Percentiles rank a stretch among this genome's conserved stretches.
Conservation (phyloP, 2,113 vertebrate species). For the Taxidea taxus region DNA sequence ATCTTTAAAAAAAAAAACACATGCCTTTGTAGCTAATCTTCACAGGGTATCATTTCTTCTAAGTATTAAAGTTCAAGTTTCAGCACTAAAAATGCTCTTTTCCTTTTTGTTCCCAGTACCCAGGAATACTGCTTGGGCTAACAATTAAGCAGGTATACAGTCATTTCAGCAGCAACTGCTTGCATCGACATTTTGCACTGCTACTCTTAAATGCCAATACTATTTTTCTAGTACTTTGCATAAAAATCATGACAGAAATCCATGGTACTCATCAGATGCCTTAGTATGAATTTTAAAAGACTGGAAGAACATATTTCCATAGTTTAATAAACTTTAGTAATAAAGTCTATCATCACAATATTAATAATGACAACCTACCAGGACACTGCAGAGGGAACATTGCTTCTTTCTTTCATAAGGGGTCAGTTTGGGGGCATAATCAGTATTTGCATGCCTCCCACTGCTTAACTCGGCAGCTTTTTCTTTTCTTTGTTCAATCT, state of each 20-base stretch:
- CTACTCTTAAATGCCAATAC: background rate
- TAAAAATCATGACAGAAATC: background rate
- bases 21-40: background rate
- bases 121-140: background rate
- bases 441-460: constrained; percentile 95
- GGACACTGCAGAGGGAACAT: constrained; percentile 91
- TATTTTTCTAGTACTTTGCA: background rate
- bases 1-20: too few relatives aligned
- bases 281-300: background rate
- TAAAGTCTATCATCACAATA: background rate
- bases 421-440: constrained; percentile 98
- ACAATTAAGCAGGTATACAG: background rate
- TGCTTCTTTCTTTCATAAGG: constrained; percentile 98
- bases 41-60: background rate
- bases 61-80: background rate
- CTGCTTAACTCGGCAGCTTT: constrained; percentile 98
- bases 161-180: background rate
- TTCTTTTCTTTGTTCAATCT: constrained; percentile 98
- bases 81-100: background rate
- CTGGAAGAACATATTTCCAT: background rate
- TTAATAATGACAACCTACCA: constrained; percentile 83
- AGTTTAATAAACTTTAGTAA: background rate
- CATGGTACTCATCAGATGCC: background rate
- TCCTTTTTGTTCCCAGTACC: background rate
- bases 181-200: background rate